These are phyloP conservation scores for Apaloderma vittatum DNA, from an alignment of 2,113 vertebrate genomes.

Conservation along the genomic window DNA sequence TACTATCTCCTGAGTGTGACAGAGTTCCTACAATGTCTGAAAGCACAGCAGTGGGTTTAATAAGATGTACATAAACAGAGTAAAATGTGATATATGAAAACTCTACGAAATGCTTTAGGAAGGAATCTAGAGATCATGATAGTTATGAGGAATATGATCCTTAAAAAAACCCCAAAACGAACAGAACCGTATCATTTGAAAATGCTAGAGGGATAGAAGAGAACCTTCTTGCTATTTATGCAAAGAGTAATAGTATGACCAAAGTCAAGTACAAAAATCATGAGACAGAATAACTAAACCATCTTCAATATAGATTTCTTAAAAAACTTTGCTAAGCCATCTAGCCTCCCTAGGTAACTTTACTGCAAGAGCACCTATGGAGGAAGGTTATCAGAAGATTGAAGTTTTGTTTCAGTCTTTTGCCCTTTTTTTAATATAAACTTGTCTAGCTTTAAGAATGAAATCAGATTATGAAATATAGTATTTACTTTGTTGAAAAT, in stretches of 20 bases:
- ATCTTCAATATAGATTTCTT: neutral
- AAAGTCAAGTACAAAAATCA: neutral
- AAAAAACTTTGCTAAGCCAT: neutral
- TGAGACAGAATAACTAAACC: neutral
- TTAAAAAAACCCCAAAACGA: neutral
- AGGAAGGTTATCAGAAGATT: neutral
- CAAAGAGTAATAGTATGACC: neutral
- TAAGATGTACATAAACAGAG: neutral
- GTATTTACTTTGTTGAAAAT: neutral
- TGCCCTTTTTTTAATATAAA: neutral
- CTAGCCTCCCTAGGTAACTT: neutral
- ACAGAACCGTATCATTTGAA: neutral
- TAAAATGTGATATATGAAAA: neutral
- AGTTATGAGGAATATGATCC: neutral
- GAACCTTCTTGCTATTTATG: neutral
- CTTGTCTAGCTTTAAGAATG: neutral
- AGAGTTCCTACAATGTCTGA: neutral
- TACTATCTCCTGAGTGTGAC: neutral
- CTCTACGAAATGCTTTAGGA: neutral
- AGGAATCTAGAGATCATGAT: neutral
- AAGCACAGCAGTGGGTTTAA: neutral
- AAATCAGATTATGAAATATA: neutral
- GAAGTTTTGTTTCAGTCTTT: neutral
- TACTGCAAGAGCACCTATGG: neutral
- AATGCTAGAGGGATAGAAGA: neutral